phyloP scores from a whole-genome alignment of 92 coral and sea anemone species.

The Epizoanthus illoricatus region DNA sequence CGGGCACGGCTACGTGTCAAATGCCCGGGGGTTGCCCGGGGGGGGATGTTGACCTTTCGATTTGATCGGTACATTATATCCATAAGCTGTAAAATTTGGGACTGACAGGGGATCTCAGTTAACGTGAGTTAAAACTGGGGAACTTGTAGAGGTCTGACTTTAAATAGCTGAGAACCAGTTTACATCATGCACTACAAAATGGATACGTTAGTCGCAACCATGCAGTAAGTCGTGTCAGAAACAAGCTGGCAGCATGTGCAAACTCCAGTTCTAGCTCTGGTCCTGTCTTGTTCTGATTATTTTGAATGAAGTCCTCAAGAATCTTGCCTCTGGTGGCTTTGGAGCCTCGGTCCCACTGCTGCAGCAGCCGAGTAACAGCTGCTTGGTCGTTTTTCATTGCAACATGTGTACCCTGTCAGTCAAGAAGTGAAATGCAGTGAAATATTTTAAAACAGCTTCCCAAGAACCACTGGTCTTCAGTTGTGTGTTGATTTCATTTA shows the following conservation, averaged over 20 bases:
- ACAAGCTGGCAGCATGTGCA: slow-evolving; percentile 98
- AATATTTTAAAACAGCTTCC: too few relatives aligned
- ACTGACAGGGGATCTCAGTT: too few relatives aligned
- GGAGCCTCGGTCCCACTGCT: slow-evolving; percentile 96
- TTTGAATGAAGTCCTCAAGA: slow-evolving; percentile 79
- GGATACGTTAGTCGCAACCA: slow-evolving; percentile 98
- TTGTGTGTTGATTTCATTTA: too few relatives aligned
- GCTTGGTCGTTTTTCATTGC: slow-evolving; percentile 84
- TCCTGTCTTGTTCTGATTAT: slow-evolving; percentile 88
- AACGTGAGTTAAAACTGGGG: too few relatives aligned
- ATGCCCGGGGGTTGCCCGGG: too few relatives aligned
- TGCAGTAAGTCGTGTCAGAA: slow-evolving; percentile 91
- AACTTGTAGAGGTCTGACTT: too few relatives aligned
- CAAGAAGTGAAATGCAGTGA: background rate
- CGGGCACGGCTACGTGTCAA: too few relatives aligned
- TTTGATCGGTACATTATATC: too few relatives aligned
- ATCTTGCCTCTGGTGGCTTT: slow-evolving; percentile 81
- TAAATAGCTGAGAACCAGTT: too few relatives aligned
- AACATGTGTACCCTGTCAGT: background rate
- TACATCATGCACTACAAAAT: background rate
- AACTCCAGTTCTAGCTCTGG: slow-evolving; percentile 93
- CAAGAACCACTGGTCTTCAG: too few relatives aligned
- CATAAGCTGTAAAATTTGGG: too few relatives aligned
- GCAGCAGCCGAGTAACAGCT: slow-evolving; percentile 79
- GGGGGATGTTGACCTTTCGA: too few relatives aligned